These are phyloP conservation scores for Cataglyphis albicans DNA, from an alignment of 2,888 invertebrate species.

Conservation along the genomic window DNA sequence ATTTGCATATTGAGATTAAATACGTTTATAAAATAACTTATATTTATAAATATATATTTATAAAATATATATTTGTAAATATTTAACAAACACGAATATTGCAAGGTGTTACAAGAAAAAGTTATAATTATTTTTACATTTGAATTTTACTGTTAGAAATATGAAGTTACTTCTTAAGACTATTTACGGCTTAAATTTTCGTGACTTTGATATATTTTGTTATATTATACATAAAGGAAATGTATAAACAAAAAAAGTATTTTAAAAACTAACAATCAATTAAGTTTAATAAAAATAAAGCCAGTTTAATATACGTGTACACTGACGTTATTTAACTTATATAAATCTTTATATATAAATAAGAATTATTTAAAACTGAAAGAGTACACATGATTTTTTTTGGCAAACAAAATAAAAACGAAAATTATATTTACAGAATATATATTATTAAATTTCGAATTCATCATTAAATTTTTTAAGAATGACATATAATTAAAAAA, in stretches of 20 bases:
- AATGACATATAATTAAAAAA: neutral
- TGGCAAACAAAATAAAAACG: neutral
- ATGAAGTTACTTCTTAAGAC: neutral
- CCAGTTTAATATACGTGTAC: neutral
- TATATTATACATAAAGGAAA: neutral
- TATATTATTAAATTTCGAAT: neutral
- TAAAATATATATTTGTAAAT: neutral
- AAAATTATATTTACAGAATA: neutral
- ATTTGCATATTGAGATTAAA: neutral
- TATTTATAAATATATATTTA: no score
- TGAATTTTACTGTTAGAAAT: neutral
- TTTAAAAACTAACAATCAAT: neutral
- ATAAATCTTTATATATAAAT: neutral
- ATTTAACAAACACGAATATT: neutral
- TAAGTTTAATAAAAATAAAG: neutral
- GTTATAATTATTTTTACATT: neutral
- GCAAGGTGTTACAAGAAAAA: neutral
- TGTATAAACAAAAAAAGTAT: neutral
- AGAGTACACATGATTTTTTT: neutral
- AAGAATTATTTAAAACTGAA: neutral
- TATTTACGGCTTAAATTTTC: neutral
- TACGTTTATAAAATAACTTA: neutral
- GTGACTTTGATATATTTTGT: neutral
- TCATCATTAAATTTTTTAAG: neutral
- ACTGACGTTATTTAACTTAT: neutral